Evolutionary conservation across 2,797 vertebrate genomes (phyloP), one percentile per base, ranked within the genome.

Genomic region (Pseudochirops corinnae): DNA sequence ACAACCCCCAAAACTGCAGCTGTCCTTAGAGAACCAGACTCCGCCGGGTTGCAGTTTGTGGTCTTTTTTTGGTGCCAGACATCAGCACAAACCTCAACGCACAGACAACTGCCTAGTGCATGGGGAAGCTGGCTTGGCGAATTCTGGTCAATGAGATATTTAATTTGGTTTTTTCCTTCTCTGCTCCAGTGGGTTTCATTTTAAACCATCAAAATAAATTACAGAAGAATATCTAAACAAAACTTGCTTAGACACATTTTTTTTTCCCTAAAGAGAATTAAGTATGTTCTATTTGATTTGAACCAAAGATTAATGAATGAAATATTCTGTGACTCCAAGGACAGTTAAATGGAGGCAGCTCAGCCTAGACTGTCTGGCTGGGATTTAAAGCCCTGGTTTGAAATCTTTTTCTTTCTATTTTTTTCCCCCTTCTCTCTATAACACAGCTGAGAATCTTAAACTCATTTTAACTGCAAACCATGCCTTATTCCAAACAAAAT

Each of bases 401-500:
- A 95, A 97, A 93, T 94, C 90, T 39, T 55, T 53, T 74, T 50
- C 21, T 21, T 57, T 52, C 26, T 87, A 24, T 28, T 53, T 53
- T 90, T 52, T 53, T 4, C 4, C 52, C 21, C 16, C 16, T 33
- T 28, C 5, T 1, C 28, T 50, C 74, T 3, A 4, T 29, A 55
- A 56, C 46, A 62, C 33, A 95, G 94, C 91, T 95, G 95, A 94
- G 93, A 95, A 92, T 93, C 74, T 57, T 93, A 96, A 97, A 93
- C 90, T 91, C 92, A 91, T 95, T 94, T 95, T 93, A 98, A 94
- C 94, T 92, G 91, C 53, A 95, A 95, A 67, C 56, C 60, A 93
- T 94, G 94, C 90, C 28, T 95, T 95, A 82, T 74, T 96, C 94
- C 93, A 96, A 96, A 96, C 26, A 95, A 97, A 93, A 95, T 91